These are phyloP conservation scores for Vulpes lagopus DNA, from an alignment of 2,113 vertebrate species.

Conservation along the genomic window DNA sequence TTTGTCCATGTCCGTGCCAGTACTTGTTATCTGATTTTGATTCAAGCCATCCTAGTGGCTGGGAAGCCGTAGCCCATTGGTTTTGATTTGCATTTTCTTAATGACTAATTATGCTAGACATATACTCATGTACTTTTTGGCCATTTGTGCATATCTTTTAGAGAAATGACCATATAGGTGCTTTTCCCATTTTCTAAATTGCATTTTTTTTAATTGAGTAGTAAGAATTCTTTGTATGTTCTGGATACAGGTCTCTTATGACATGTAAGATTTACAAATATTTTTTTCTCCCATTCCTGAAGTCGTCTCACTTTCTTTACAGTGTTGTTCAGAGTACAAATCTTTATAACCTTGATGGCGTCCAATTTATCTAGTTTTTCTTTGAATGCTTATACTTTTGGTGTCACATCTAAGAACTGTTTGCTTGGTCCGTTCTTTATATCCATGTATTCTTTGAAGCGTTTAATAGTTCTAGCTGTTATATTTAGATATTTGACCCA, in stretches of 20 bases:
- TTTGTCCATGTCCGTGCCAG: neutral
- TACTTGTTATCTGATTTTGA: neutral
- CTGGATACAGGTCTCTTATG: neutral
- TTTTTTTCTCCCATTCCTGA: neutral
- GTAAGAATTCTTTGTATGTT: neutral
- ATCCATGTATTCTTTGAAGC: neutral
- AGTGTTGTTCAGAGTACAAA: neutral
- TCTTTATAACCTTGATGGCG: neutral
- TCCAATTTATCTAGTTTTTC: constrained; percentile 10
- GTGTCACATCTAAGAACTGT: neutral
- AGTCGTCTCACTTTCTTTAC: neutral
- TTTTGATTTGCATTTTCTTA: constrained; percentile 39
- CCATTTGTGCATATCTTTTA: neutral
- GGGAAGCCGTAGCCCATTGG: neutral
- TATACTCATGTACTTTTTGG: neutral
- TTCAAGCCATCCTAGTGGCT: neutral
- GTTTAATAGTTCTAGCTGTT: neutral
- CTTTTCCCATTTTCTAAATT: neutral
- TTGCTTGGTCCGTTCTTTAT: neutral
- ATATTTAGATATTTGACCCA: neutral
- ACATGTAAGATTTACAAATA: neutral
- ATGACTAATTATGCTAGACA: neutral
- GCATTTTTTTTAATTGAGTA: neutral
- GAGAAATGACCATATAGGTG: neutral
- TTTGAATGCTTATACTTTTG: neutral